Evolutionary conservation across 2,888 invertebrate genomes (phyloP).

Genomic region (Germaria angustata): DNA sequence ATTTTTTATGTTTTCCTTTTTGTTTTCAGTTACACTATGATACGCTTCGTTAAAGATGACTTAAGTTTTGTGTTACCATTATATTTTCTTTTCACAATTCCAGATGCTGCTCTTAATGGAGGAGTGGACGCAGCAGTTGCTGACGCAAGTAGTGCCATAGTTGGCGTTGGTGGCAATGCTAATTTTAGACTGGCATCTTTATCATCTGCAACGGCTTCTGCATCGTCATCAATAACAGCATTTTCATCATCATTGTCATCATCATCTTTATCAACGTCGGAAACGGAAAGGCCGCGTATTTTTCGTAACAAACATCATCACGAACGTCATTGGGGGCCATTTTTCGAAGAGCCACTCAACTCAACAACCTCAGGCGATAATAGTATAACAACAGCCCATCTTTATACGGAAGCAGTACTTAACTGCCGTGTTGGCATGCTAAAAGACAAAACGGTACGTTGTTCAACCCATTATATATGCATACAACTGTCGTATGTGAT

Average conservation of each 20-base stretch:
- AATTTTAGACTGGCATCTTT: slow-evolving; percentile 48
- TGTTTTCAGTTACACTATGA: slow-evolving; percentile 15
- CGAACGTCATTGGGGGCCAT: slow-evolving; percentile 87
- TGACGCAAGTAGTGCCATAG: slow-evolving; percentile 12
- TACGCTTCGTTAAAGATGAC: slow-evolving; percentile 26
- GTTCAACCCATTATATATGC: slow-evolving; percentile 57
- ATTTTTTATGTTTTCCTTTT: neutral
- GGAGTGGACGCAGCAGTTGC: slow-evolving; percentile 19
- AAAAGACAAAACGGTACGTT: slow-evolving; percentile 84
- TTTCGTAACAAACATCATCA: slow-evolving; percentile 83
- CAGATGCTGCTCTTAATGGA: slow-evolving; percentile 54
- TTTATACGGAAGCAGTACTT: slow-evolving; percentile 84
- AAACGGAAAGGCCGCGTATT: slow-evolving; percentile 73
- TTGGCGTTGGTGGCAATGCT: slow-evolving; percentile 15
- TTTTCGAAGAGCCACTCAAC: slow-evolving; percentile 83
- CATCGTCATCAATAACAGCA: slow-evolving; percentile 47
- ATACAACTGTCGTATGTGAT: slow-evolving; percentile 6
- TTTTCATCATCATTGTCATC: slow-evolving; percentile 38
- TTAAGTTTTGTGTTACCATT: slow-evolving; percentile 44
- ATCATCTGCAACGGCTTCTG: slow-evolving; percentile 41
- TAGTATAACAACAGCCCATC: slow-evolving; percentile 82
- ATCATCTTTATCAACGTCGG: slow-evolving; percentile 57
- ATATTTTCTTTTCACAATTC: slow-evolving; percentile 44
- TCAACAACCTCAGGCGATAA: slow-evolving; percentile 81
- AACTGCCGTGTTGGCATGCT: slow-evolving; percentile 87